Evolutionary conservation across 1,140 invertebrate genomes (phyloP), one percentile per base, ranked within the genome.

Genomic region (Scylla paramamosain): DNA sequence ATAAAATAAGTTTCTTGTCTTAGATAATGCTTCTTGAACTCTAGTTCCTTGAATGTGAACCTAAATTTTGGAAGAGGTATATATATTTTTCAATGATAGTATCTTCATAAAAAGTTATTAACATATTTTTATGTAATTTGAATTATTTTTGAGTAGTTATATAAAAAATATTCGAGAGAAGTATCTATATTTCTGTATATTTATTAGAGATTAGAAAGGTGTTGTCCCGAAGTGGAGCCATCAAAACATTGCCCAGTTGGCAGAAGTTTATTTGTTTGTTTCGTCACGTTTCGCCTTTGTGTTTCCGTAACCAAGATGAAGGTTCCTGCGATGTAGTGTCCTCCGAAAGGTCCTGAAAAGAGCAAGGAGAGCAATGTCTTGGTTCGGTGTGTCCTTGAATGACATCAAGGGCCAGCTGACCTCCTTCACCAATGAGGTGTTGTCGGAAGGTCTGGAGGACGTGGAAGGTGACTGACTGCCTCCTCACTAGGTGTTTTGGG

Each of bases 191-290:
- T 39, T 88, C 14, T 88, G 10, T 88, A 28, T 25, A 25, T 45
- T n/a, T 32, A 3, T 31, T 3, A 45, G 29, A 25, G 20, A 45
- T 45, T 25, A 28, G 6, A 88, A 88, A 88, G 67, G 67, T 77
- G 25, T n/a, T 39, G 39, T 39, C 52, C 52, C 52, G 12, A 59
- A 1, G 20, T 77, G 67, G 59, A 67, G 93, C 77, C 93, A 94
- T 59, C 93, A 94, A 94, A 94, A 94, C 93, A 94, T 94, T 94
- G 93, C 89, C 88, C n/a, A 94, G 93, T 94, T 94, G 93, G 93
- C 93, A 94, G 67, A 32, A 39, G 67, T 31, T 29, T n/a, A 84
- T 32, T 83, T 83, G 32, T 67, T 83, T 93, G 29, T 83, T 48
- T 93, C 10, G 39, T 39, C n/a, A n/a, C 8, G 16, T 83, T 45